These are phyloP conservation scores for Columba guinea DNA, from an alignment of 2,797 vertebrate species.

Conservation along the genomic window DNA sequence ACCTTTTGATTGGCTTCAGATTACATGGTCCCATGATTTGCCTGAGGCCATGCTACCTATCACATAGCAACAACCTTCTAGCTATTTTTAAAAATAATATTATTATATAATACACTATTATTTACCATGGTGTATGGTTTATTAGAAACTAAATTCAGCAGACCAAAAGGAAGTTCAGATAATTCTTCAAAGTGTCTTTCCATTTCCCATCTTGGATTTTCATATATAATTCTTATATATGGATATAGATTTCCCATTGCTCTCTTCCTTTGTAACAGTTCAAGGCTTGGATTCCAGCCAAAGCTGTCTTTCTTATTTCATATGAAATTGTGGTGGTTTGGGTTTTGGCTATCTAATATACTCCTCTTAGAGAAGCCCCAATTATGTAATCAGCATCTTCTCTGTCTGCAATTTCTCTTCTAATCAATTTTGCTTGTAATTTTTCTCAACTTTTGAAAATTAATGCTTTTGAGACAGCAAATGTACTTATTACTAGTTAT, in stretches of 20 bases:
- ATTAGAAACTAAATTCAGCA: not conserved
- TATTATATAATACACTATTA: not conserved
- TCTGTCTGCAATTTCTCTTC: not conserved
- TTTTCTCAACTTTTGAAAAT: constrained; percentile 17
- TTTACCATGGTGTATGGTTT: not conserved
- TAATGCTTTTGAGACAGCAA: not conserved
- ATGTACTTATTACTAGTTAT: not conserved
- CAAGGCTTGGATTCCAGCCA: not conserved
- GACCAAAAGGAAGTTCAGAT: not conserved
- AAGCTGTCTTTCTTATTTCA: not conserved
- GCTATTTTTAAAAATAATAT: not conserved
- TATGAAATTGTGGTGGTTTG: not conserved
- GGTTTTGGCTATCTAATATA: constrained; percentile 16
- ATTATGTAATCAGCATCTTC: constrained; percentile 20
- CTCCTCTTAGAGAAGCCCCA: not conserved
- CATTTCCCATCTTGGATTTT: not conserved
- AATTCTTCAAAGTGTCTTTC: not conserved
- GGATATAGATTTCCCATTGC: not conserved
- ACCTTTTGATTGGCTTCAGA: not conserved
- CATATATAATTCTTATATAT: not conserved
- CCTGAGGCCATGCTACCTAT: not conserved
- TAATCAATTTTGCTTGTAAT: constrained; percentile 39
- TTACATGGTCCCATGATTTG: not conserved
- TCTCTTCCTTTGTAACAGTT: not conserved
- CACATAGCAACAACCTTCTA: not conserved